Evolutionary conservation across 2,888 invertebrate species (phyloP).

Genomic region (Cephus runcator): DNA sequence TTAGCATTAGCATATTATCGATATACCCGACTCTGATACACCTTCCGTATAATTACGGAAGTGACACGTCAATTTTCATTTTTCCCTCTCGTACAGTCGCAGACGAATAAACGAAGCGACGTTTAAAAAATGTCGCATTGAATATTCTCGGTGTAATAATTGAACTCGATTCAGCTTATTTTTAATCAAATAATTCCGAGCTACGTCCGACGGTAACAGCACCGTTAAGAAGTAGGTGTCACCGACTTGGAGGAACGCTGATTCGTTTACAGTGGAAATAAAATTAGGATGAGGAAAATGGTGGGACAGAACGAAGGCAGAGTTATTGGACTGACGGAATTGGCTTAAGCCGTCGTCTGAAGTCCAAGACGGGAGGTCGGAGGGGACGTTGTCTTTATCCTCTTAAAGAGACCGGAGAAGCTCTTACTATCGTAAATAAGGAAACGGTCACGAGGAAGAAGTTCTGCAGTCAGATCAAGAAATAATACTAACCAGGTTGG

Average conservation of each 20-base stretch:
- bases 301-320: slow-evolving; percentile 11
- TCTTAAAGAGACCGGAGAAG: slow-evolving; percentile 31
- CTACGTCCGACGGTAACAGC: background rate
- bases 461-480: background rate
- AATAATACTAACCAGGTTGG: background rate
- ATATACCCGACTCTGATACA: background rate
- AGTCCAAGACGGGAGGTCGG: slow-evolving; percentile 31
- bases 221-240: background rate
- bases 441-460: background rate
- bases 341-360: slow-evolving; percentile 43
- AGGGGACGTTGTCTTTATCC: slow-evolving; percentile 39
- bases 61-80: slow-evolving; percentile 1
- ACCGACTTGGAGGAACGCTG: background rate
- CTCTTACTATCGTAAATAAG: background rate
- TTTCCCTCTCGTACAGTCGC: background rate
- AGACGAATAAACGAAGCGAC: background rate
- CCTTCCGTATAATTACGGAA: background rate
- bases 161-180: background rate
- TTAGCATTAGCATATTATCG: slow-evolving; percentile 14
- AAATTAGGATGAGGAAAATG: slow-evolving; percentile 8
- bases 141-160: background rate
- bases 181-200: background rate
- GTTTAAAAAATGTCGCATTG: background rate
- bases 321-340: slow-evolving; percentile 40
- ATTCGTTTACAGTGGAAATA: background rate